phyloP scores from a whole-genome alignment of 2,113 vertebrate species.

The Pongo abelii region DNA sequence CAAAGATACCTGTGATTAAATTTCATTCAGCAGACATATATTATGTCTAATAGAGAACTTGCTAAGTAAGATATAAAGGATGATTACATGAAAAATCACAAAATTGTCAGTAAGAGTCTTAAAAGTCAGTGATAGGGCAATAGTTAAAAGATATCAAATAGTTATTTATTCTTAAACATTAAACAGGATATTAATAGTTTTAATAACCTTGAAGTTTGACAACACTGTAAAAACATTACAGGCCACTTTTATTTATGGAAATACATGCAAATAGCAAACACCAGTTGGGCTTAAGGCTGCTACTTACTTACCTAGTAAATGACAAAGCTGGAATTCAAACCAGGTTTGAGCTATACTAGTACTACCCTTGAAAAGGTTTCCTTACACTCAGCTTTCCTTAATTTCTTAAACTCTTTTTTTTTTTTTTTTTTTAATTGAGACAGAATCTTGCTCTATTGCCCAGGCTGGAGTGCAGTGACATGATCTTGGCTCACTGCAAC shows the following conservation, averaged over 20 bases:
- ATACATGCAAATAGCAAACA: background rate
- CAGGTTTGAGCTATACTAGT: background rate
- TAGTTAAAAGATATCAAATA: background rate
- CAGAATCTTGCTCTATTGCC: no score
- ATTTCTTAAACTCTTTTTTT: background rate
- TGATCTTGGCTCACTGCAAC: no score
- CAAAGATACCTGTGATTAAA: background rate
- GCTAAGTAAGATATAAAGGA: background rate
- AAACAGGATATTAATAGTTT: background rate
- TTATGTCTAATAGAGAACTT: background rate
- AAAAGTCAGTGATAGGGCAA: background rate
- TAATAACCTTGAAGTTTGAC: background rate
- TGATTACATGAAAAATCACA: background rate
- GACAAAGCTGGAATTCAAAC: background rate
- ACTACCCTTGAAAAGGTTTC: background rate
- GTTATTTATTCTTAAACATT: background rate
- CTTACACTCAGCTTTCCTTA: background rate
- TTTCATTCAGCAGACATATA: background rate
- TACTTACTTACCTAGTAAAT: background rate
- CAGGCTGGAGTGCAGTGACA: no score
- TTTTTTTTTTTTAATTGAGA: no score
- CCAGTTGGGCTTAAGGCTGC: background rate
- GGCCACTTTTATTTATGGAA: background rate
- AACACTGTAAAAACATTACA: background rate
- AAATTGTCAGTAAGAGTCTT: background rate